Evolutionary conservation across 2,888 invertebrate genomes (phyloP), one percentile per base, ranked within the genome.

Genomic region (Pyrochroa serraticornis): DNA sequence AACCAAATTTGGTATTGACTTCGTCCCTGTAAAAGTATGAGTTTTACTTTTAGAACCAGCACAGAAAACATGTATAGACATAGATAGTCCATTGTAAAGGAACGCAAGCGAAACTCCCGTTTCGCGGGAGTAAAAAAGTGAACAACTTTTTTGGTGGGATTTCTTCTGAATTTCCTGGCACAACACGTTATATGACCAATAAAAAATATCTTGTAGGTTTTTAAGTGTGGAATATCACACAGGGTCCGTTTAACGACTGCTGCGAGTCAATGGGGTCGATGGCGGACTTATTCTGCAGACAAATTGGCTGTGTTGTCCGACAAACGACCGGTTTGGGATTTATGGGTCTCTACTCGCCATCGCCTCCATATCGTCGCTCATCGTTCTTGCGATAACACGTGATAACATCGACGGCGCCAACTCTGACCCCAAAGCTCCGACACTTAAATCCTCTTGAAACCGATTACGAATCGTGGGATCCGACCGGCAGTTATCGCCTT

Each of bases 341-440:
- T 67, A 67, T 67, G 49, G 64, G 43, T 56, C 52, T 58, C 48
- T 57, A 22, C 60, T 35, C 59, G 42, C 62, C 62, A 64, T 64
- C 58, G 59, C 58, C 52, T 64, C 63, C 65, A 64, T 64, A 61
- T 64, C 55, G 44, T 61, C 49, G 50, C 52, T 62, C 66, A 63
- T 65, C 61, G 60, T 47, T 67, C 67, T 65, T 63, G 65, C 56
- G 61, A 61, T 63, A 61, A 51, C 55, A 47, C 35, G 36, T 51
- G 62, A 64, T 62, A 62, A 53, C 46, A 45, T 46, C 53, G 42
- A 31, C 35, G 10, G 42, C 30, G 49, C 33, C 41, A 34, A 38
- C 30, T 12, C 31, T 10, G 42, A 54, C 53, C 53, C 41, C 22
- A n/a, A 6, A 37, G 41, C 30, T 13, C 33, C 34, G 10, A 33